Conservation (phyloP, 2,113 vertebrate species). For the Platysteira castanea region DNA sequence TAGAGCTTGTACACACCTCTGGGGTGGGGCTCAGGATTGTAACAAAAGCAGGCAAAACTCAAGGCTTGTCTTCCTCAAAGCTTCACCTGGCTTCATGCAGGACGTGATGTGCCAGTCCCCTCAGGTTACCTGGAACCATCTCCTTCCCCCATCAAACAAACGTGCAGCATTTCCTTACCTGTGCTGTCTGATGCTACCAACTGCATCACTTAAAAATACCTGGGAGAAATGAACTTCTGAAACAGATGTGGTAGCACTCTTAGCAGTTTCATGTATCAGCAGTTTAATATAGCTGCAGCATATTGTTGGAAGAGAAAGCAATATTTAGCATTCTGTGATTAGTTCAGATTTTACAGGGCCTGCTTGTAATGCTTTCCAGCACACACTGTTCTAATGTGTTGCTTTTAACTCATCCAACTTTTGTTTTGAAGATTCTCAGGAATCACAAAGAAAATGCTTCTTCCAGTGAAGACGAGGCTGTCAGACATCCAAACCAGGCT, state of each 20-base stretch:
- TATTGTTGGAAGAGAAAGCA: not conserved
- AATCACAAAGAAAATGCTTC: conserved; percentile 80
- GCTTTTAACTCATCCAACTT: not conserved
- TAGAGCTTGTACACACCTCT: not conserved
- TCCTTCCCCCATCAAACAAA: not conserved
- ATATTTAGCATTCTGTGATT: not conserved
- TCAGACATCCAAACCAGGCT: conserved; percentile 78
- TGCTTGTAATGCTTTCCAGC: not conserved
- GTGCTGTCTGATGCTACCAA: not conserved
- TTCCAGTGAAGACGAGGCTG: conserved; percentile 78
- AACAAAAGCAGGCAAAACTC: not conserved
- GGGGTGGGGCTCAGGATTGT: not conserved
- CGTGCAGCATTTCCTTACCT: not conserved
- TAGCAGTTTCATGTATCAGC: not conserved
- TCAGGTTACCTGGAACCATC: not conserved
- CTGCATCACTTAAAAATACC: not conserved
- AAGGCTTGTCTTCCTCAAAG: not conserved
- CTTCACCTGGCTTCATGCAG: not conserved
- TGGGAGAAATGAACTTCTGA: not conserved
- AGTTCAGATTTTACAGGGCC: not conserved
- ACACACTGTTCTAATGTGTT: not conserved
- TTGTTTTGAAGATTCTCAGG: conserved; percentile 83
- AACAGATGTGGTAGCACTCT: not conserved
- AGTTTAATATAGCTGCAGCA: not conserved
- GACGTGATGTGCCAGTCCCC: not conserved